Evolutionary conservation across 2,888 invertebrate species (phyloP), one percentile per base, ranked within the genome.

Genomic region (Thecocarcelia acutangulata): DNA sequence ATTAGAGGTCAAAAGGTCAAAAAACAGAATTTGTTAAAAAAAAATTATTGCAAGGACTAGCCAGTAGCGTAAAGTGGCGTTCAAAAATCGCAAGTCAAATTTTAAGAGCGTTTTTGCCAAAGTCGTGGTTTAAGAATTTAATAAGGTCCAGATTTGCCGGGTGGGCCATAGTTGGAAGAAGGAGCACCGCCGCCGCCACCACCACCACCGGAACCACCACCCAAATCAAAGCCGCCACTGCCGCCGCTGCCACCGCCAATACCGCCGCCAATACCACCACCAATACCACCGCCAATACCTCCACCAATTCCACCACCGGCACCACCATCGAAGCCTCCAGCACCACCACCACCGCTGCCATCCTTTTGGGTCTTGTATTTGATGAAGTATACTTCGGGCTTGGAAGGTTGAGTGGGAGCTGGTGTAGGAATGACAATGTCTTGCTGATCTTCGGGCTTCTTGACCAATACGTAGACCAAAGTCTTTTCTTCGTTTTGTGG

Each of bases 381-480:
- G 87, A 91, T 96, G 93, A 96, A 96, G 93, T 96, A 96, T 75
- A 96, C 96, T 92, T 96, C 96, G 75, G 96, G 96, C 92, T 97
- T 96, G 90, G 95, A 94, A 84, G 96, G 96, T 88, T 95, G 95
- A 66, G 96, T 96, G 63, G 96, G 96, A 1, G 94, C 93, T 13
- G 94, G 92, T 13, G 95, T 93, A 58, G 96, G 96, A 86, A 96
- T 94, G 86, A 93, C 92, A 90, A 96, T 94, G 87, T 96, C 96
- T 85, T 94, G 95, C 84, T 95, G 94, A 82, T 96, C 96, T 88
- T 96, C 96, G 87, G 96, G 96, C 89, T 95, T 95, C 93, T 96
- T 96, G 86, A 96, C 96, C 91, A 97, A 91, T 40, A 97, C 97
- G 91, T 97, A 97, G 87, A 96, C 96, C 84, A 96, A 93, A 69